Percentiles rank a stretch among this genome's conserved stretches.
Conservation (phyloP, 2,888 invertebrate genomes). For the Pimpla rufipes region DNA sequence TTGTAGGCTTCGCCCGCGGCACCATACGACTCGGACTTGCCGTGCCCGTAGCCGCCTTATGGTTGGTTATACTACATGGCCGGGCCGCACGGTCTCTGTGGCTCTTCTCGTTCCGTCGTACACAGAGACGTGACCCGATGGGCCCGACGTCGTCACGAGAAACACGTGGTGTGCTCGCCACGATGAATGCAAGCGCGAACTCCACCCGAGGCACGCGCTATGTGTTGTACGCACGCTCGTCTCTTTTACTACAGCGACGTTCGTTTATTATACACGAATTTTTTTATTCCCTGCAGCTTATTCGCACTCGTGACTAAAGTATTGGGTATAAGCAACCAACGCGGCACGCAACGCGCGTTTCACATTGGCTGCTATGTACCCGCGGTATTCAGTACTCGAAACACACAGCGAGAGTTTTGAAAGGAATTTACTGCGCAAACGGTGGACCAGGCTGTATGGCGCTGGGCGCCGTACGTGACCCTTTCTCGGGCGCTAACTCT, state of each 20-base stretch:
- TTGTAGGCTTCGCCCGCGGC: slow-evolving; percentile 66
- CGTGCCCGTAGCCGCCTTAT: neutral
- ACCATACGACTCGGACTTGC: slow-evolving; percentile 27
- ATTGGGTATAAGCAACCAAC: no score
- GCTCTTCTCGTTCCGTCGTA: slow-evolving; percentile 28
- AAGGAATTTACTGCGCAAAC: slow-evolving; percentile 36
- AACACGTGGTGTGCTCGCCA: slow-evolving; percentile 47
- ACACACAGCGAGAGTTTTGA: slow-evolving; percentile 23
- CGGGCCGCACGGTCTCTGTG: neutral
- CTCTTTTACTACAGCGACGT: neutral
- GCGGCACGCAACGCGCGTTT: no score
- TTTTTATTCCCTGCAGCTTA: slow-evolving; percentile 19
- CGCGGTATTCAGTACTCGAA: slow-evolving; percentile 7
- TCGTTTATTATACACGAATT: slow-evolving; percentile 20
- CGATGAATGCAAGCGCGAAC: slow-evolving; percentile 35
- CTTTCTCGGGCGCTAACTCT: slow-evolving; percentile 12
- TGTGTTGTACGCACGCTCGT: neutral
- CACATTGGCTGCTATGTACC: neutral
- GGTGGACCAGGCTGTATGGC: slow-evolving; percentile 1
- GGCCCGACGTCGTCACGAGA: slow-evolving; percentile 2
- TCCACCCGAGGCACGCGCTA: slow-evolving; percentile 3
- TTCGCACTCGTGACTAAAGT: slow-evolving; percentile 18
- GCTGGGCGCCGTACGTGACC: slow-evolving; percentile 23
- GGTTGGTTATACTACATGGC: slow-evolving; percentile 11
- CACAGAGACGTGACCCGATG: slow-evolving; percentile 37